Percentiles rank a stretch among this genome's conserved stretches.
phyloP scores from a whole-genome alignment of 2,888 invertebrate genomes.

The Drosophila aldrichi region DNA sequence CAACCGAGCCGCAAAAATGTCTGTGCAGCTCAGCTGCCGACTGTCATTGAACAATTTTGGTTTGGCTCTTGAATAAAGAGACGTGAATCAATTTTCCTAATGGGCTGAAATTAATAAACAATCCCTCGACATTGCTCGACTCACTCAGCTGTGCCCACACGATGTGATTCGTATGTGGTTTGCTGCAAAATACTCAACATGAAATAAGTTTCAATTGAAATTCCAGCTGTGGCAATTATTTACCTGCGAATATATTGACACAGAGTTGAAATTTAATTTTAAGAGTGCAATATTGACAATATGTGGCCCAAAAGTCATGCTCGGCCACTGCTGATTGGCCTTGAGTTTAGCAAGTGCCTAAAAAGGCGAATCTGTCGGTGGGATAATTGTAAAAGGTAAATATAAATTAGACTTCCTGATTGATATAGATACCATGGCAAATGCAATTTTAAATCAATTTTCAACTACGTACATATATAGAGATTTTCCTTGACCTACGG shows the following conservation, averaged over 20 bases:
- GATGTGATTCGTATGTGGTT: slow-evolving; percentile 9
- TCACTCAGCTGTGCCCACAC: neutral
- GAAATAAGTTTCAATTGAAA: neutral
- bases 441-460: slow-evolving; percentile 9
- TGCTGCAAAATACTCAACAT: neutral
- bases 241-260: neutral
- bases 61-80: slow-evolving; percentile 10
- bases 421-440: neutral
- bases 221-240: slow-evolving; percentile 1
- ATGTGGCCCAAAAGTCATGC: neutral
- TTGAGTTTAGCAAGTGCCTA: neutral
- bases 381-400: neutral
- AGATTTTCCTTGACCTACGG: slow-evolving; percentile 24
- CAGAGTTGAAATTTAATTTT: neutral
- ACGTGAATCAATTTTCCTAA: slow-evolving; percentile 22
- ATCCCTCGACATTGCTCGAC: neutral
- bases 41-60: slow-evolving; percentile 23
- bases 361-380: neutral
- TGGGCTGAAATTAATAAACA: slow-evolving; percentile 16
- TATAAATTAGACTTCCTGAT: neutral
- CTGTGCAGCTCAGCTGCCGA: slow-evolving; percentile 16
- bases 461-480: neutral
- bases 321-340: neutral
- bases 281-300: neutral
- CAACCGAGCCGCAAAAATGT: slow-evolving; percentile 27